phyloP scores from a whole-genome alignment of 2,797 vertebrate species.

The Sebastes miniatus region DNA sequence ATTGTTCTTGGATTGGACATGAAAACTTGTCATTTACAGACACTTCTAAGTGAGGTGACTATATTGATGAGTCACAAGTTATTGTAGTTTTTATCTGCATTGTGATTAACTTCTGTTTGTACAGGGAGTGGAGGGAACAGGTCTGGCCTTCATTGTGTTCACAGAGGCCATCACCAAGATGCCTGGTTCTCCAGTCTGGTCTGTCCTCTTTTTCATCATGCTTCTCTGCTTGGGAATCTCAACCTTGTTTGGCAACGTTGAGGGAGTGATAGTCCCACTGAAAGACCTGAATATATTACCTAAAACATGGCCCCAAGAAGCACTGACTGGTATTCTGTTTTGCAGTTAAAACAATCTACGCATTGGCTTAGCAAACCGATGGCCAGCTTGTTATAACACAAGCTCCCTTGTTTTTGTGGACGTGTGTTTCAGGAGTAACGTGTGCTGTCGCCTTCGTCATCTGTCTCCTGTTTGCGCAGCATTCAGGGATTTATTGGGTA shows the following conservation, averaged over 20 bases:
- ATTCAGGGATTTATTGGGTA: conserved; percentile 93
- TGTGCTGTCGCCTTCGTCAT: conserved; percentile 83
- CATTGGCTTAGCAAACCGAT: no score
- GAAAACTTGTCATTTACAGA: conserved; percentile 83
- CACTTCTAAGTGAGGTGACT: conserved; percentile 87
- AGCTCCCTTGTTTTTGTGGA: not conserved
- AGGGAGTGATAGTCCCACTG: conserved; percentile 89
- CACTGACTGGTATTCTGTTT: conserved; percentile 74
- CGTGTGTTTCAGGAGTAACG: conserved; percentile 80
- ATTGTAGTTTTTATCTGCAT: not conserved
- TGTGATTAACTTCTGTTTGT: not conserved
- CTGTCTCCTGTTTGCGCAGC: conserved; percentile 88
- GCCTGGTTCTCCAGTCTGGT: conserved; percentile 90
- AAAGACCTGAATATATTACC: conserved; percentile 86
- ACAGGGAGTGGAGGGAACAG: conserved; percentile 95
- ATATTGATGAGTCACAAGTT: not conserved
- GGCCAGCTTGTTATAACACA: not conserved
- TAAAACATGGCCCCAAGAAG: conserved; percentile 88
- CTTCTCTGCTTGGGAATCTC: conserved; percentile 94
- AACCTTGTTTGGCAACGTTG: conserved; percentile 92
- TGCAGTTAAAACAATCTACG: no score
- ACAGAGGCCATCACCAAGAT: conserved; percentile 97
- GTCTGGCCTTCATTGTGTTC: conserved; percentile 96
- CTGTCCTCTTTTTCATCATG: conserved; percentile 95
- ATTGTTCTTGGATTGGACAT: conserved; percentile 77